Evolutionary conservation across 1,140 invertebrate species (phyloP).

Genomic region (Dryas iulia): DNA sequence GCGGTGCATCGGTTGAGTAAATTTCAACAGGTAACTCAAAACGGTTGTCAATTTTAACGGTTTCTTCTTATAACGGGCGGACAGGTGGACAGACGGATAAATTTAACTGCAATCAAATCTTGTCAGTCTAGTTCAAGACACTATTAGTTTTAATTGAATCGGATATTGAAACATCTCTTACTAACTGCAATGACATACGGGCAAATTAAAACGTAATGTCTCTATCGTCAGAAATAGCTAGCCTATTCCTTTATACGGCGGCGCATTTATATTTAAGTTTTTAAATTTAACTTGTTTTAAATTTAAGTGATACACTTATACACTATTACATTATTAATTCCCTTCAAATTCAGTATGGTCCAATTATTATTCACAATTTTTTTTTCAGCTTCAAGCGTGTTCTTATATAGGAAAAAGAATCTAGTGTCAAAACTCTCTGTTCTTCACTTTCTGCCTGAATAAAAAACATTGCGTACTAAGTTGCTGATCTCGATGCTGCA

Average conservation of each 20-base stretch:
- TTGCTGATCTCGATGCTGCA: too few relatives aligned
- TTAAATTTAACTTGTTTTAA: too few relatives aligned
- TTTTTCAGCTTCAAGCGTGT: too few relatives aligned
- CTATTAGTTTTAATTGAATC: conserved; percentile 34
- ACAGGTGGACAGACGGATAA: conserved; percentile 42
- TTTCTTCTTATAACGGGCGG: conserved; percentile 39
- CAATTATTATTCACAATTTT: too few relatives aligned
- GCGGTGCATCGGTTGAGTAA: conserved; percentile 27
- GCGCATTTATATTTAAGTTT: too few relatives aligned
- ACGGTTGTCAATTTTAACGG: conserved; percentile 42
- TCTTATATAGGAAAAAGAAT: too few relatives aligned
- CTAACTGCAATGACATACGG: conserved; percentile 12
- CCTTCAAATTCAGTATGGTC: too few relatives aligned
- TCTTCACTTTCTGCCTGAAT: too few relatives aligned
- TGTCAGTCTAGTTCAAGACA: conserved; percentile 34
- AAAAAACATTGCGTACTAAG: too few relatives aligned
- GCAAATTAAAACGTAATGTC: background rate
- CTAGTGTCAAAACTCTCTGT: too few relatives aligned
- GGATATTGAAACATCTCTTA: conserved; percentile 29
- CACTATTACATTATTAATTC: too few relatives aligned
- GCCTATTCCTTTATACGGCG: background rate
- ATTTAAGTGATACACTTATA: too few relatives aligned
- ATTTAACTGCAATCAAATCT: conserved; percentile 42
- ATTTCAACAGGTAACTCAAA: conserved; percentile 34
- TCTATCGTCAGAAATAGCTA: background rate